Conservation (phyloP, 2,797 vertebrate species). For the Scolopax bukidnonensis region DNA sequence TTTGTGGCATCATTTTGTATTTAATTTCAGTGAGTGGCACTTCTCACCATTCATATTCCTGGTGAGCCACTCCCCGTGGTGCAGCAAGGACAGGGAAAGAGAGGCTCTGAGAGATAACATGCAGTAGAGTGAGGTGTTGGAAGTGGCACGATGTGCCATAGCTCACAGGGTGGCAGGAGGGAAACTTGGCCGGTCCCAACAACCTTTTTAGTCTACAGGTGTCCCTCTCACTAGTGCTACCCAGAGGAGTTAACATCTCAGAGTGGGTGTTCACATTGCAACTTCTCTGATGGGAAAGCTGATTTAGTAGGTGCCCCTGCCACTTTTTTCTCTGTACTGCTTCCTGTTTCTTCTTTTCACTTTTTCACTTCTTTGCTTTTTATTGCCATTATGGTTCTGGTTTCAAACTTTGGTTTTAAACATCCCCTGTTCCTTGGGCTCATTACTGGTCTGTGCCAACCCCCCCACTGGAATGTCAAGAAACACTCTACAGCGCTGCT, state of each 20-base stretch:
- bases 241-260: not conserved
- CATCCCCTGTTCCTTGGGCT: not conserved
- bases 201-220: not conserved
- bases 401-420: not conserved
- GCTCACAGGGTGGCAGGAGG: not conserved
- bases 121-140: not conserved
- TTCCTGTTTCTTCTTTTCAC: not conserved
- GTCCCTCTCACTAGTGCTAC: not conserved
- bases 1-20: not conserved
- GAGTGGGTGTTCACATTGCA: not conserved
- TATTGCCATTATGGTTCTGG: not conserved
- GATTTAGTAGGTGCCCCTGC: not conserved
- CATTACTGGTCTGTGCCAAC: not conserved
- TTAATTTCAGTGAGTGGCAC: not conserved
- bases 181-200: not conserved
- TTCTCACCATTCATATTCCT: not conserved
- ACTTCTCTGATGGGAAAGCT: not conserved
- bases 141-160: not conserved
- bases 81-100: not conserved
- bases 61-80: not conserved
- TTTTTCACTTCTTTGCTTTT: fast-evolving
- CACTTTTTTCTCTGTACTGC: not conserved
- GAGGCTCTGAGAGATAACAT: not conserved
- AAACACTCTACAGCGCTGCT: not conserved
- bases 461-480: not conserved